phyloP scores from a whole-genome alignment of 2,113 vertebrate species.

The Odontesthes bonariensis region DNA sequence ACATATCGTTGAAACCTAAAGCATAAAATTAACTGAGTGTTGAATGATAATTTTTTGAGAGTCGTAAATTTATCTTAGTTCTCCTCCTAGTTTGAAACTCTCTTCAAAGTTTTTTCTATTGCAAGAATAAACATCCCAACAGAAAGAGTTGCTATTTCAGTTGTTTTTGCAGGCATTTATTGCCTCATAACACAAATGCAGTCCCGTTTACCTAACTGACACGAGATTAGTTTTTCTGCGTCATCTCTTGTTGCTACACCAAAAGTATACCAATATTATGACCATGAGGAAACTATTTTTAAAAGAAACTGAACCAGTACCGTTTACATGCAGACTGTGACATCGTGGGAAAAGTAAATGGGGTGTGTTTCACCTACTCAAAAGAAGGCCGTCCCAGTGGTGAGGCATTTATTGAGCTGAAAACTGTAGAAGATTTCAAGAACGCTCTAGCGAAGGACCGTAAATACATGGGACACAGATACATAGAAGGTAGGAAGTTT shows the following conservation, averaged over 20 bases:
- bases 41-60: background rate
- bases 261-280: background rate
- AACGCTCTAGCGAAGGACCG: constrained; percentile 86
- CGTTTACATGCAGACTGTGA: constrained; percentile 80
- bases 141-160: background rate
- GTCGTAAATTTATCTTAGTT: background rate
- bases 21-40: background rate
- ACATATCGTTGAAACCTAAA: background rate
- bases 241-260: background rate
- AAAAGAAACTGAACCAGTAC: background rate
- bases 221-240: background rate
- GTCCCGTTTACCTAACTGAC: background rate
- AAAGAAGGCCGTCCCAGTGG: constrained; percentile 88
- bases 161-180: too few species aligned
- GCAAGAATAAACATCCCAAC: background rate
- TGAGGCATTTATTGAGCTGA: constrained; percentile 87
- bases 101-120: background rate
- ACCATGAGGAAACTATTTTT: too few species aligned
- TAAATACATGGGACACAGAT: constrained; percentile 89
- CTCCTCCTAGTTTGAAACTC: background rate
- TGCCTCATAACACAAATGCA: too few species aligned
- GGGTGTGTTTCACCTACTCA: constrained; percentile 87
- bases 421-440: constrained; percentile 85
- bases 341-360: constrained; percentile 83
- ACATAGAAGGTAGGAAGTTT: constrained; percentile 83